phyloP scores from a whole-genome alignment of 1,140 invertebrate genomes.

The Micrasema minimum region DNA sequence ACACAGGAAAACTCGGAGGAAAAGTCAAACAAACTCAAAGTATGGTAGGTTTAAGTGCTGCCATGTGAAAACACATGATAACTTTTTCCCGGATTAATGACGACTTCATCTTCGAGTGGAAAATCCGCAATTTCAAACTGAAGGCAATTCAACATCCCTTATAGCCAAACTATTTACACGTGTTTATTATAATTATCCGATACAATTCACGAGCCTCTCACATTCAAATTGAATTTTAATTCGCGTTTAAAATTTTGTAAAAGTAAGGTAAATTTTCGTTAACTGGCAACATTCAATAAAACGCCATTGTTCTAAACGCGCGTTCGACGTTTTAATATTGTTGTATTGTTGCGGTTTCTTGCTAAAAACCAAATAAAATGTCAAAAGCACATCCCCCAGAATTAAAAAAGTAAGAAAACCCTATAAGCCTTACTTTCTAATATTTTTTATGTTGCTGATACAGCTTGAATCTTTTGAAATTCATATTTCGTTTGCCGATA shows the following conservation, averaged over 20 bases:
- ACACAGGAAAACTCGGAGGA: constrained; percentile 28
- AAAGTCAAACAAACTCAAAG: constrained; percentile 50
- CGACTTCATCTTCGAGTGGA: constrained; percentile 22
- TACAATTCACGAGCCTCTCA: too few relatives aligned
- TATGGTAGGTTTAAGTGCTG: constrained; percentile 27
- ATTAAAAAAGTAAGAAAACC: constrained; percentile 80
- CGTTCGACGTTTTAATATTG: neutral
- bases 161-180: too few relatives aligned
- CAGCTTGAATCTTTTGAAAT: too few relatives aligned
- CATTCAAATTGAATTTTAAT: neutral
- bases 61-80: constrained; percentile 43
- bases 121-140: neutral
- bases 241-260: neutral
- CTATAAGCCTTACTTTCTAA: too few relatives aligned
- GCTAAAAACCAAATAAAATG: constrained; percentile 68
- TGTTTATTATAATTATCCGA: too few relatives aligned
- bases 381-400: constrained; percentile 90
- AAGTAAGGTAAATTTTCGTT: neutral
- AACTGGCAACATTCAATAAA: constrained; percentile 21
- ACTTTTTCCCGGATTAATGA: constrained; percentile 37
- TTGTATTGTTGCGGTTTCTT: neutral
- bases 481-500: too few relatives aligned
- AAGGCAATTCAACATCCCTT: too few relatives aligned
- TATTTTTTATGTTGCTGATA: too few relatives aligned
- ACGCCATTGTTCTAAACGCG: constrained; percentile 6